These are phyloP conservation scores for Brotula barbata DNA, from an alignment of 2,797 vertebrate genomes.

Conservation along the genomic window DNA sequence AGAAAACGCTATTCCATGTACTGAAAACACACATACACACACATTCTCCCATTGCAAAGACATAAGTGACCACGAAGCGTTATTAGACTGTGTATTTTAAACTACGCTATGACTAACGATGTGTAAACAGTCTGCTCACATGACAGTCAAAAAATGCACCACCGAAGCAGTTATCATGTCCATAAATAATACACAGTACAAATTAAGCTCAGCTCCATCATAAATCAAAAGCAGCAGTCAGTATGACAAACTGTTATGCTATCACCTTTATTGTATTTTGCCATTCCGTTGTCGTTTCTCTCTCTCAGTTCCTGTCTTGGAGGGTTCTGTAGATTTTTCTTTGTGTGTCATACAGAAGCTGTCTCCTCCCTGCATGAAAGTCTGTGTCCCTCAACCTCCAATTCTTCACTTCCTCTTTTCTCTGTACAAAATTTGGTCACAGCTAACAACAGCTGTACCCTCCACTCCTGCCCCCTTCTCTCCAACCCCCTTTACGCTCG, in stretches of 20 bases:
- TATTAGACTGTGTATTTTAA: background rate
- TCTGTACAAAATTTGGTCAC: background rate
- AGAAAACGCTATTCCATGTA: background rate
- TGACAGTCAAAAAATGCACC: too few relatives aligned
- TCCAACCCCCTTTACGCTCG: background rate
- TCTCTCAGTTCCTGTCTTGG: background rate
- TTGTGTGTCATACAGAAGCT: background rate
- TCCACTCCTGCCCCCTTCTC: background rate
- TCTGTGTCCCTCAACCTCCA: background rate
- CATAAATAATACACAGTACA: background rate
- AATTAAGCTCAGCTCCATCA: background rate
- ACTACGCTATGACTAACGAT: background rate
- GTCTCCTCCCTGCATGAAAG: conserved; percentile 48
- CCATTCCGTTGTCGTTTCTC: conserved; percentile 37
- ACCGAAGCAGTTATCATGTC: background rate
- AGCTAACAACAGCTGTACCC: background rate
- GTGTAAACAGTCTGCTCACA: too few relatives aligned
- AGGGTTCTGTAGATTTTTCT: background rate
- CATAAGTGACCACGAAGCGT: background rate
- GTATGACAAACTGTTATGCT: conserved; percentile 12
- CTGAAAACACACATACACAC: background rate
- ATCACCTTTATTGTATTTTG: conserved; percentile 45
- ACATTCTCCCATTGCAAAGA: background rate
- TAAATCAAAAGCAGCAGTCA: background rate
- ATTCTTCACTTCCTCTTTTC: conserved; percentile 59